Evolutionary conservation across 2,113 vertebrate species (phyloP), one percentile per base, ranked within the genome.

Genomic region (Emydura subglobosa): DNA sequence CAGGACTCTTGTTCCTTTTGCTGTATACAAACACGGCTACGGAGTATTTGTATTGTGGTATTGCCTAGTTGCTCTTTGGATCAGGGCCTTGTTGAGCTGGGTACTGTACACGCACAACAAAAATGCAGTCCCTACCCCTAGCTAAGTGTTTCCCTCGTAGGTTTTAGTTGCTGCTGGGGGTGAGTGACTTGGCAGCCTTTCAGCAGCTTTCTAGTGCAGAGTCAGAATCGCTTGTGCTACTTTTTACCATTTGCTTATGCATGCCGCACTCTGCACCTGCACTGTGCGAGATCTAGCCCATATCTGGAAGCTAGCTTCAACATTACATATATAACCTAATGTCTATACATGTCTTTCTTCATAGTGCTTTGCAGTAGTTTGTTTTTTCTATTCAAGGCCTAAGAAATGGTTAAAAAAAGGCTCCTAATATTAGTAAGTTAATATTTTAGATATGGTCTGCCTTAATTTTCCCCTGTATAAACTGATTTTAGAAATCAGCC

Each of bases 281-380:
- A 10, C 57, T 21, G 25, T 51, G 5, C n/a, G 22, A 57, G 42
- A 25, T 76, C 42, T 83, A 65, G 31, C 57, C 13, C 86, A 1
- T 81, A 22, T 78, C 27, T 14, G 39, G 7, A 34, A 57, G 59
- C 25, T 88, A 22, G 10, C 50, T 79, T 51, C 80, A 24, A 55
- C 50, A 47, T 39, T 31, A 78, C 55, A 22, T 44, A 31, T 4
- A 59, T 55, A 44, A 83, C 17, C 72, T 72, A 17, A n/a, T 59
- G 72, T 79, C 68, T 13, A 5, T 59, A 31, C 24, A 1, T 6
- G 24, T 44, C 72, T 80, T 34, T 81, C 1, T 0, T 22, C 42
- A 5, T 10, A 1, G 0, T 59, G 42, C 53, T 31, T 39, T 59
- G 34, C 0, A 0, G 16, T 82, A 78, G 4, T 47, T 53, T 49